A percentile compares a stretch with the other conserved stretches of the same genome.
These are phyloP conservation scores for Cheilosia variabilis DNA, from an alignment of 2,888 invertebrate genomes.

Conservation along the genomic window DNA sequence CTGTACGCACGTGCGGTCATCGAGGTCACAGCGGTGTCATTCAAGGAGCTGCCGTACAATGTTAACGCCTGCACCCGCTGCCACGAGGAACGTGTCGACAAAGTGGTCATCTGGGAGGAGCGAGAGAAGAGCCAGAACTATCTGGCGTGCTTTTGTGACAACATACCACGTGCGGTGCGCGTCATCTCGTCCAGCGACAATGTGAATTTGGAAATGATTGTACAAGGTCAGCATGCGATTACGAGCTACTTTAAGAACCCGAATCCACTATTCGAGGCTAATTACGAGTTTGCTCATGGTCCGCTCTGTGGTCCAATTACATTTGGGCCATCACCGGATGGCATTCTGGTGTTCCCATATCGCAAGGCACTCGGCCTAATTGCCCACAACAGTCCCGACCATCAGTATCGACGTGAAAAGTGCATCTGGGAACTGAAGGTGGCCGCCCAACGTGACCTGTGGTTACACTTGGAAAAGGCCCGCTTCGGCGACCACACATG, in stretches of 20 bases:
- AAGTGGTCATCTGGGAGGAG: conserved; percentile 92
- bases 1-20: conserved; percentile 92
- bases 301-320: conserved; percentile 94
- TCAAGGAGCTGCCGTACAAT: conserved; percentile 92
- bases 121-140: conserved; percentile 87
- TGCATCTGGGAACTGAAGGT: conserved; percentile 93
- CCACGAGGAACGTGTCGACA: conserved; percentile 93
- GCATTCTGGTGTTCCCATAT: conserved; percentile 94
- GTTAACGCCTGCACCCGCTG: conserved; percentile 93
- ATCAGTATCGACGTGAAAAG: conserved; percentile 85
- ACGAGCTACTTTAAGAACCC: conserved; percentile 94
- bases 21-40: conserved; percentile 89
- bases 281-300: conserved; percentile 95
- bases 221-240: conserved; percentile 93
- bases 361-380: conserved; percentile 89
- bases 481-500: conserved; percentile 93
- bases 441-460: conserved; percentile 92
- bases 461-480: conserved; percentile 94
- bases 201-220: conserved; percentile 91
- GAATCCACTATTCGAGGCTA: conserved; percentile 92
- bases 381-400: conserved; percentile 81
- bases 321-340: conserved; percentile 91
- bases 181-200: conserved; percentile 92
- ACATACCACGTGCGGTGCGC: conserved; percentile 86
- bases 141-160: conserved; percentile 90